Evolutionary conservation across 2,888 invertebrate genomes (phyloP).

Genomic region (Eumerus sabulonum): DNA sequence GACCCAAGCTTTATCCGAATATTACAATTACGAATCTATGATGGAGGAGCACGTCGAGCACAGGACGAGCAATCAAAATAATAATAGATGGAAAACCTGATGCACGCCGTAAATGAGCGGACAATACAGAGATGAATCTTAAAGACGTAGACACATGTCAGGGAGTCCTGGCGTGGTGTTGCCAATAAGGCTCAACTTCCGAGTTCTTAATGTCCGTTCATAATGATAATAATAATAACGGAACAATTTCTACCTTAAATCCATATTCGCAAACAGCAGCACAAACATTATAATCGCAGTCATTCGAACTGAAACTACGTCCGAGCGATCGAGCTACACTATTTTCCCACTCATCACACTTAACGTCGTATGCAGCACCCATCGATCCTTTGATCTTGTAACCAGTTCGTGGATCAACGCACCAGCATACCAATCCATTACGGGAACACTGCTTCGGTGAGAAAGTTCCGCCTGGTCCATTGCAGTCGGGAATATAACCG

Average conservation of each 20-base stretch:
- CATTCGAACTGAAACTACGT: constrained; percentile 80
- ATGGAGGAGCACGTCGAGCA: too few relatives aligned
- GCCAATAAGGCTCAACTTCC: too few relatives aligned
- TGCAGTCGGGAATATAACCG: constrained; percentile 91
- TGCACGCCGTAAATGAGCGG: too few relatives aligned
- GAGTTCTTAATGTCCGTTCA: too few relatives aligned
- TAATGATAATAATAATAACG: too few relatives aligned
- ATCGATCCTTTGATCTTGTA: constrained; percentile 89
- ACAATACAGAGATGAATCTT: too few relatives aligned
- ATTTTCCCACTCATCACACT: constrained; percentile 81
- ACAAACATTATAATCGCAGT: constrained; percentile 87
- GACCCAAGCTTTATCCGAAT: too few relatives aligned
- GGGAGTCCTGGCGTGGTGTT: too few relatives aligned
- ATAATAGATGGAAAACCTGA: too few relatives aligned
- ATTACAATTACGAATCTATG: too few relatives aligned
- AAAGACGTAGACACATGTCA: too few relatives aligned
- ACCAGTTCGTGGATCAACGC: constrained; percentile 87
- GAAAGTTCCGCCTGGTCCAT: constrained; percentile 84
- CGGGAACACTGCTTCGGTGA: constrained; percentile 88
- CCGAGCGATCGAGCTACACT: constrained; percentile 78
- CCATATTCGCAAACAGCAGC: constrained; percentile 92
- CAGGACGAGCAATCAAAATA: too few relatives aligned
- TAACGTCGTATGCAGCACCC: constrained; percentile 86
- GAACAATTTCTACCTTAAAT: constrained; percentile 82
- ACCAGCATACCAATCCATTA: constrained; percentile 93